Conservation (phyloP, 2,797 vertebrate genomes). For the Onychomys arenicola region DNA sequence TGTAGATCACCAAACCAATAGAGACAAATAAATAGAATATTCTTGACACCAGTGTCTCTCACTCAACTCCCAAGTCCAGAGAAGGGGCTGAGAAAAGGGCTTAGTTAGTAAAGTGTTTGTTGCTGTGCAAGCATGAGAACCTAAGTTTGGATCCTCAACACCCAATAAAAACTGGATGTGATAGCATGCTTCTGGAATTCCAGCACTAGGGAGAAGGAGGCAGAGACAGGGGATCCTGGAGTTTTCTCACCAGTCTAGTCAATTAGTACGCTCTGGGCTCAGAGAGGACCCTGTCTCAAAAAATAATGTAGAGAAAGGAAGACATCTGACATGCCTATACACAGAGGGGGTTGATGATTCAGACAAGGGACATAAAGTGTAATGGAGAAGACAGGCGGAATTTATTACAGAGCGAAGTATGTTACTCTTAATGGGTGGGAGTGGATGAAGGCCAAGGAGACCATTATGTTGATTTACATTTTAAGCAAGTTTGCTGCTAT, state of each 20-base stretch:
- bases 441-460: not conserved
- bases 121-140: not conserved
- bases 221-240: not conserved
- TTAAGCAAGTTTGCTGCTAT: not conserved
- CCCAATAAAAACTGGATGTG: not conserved
- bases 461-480: not conserved
- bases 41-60: not conserved
- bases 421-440: not conserved
- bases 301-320: not conserved
- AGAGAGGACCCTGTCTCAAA: not conserved
- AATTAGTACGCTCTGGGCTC: not conserved
- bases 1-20: not conserved
- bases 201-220: not conserved
- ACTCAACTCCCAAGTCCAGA: not conserved
- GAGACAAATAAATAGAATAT: not conserved
- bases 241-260: not conserved
- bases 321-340: not conserved
- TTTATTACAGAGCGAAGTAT: not conserved
- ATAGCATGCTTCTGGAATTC: not conserved
- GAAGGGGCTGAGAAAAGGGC: not conserved
- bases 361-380: not conserved
- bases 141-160: not conserved
- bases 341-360: not conserved
- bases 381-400: not conserved
- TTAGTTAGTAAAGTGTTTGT: not conserved